A percentile compares a stretch with the other conserved stretches of the same genome.
phyloP scores from a whole-genome alignment of 2,797 vertebrate species.

The Dicrostonyx torquatus region DNA sequence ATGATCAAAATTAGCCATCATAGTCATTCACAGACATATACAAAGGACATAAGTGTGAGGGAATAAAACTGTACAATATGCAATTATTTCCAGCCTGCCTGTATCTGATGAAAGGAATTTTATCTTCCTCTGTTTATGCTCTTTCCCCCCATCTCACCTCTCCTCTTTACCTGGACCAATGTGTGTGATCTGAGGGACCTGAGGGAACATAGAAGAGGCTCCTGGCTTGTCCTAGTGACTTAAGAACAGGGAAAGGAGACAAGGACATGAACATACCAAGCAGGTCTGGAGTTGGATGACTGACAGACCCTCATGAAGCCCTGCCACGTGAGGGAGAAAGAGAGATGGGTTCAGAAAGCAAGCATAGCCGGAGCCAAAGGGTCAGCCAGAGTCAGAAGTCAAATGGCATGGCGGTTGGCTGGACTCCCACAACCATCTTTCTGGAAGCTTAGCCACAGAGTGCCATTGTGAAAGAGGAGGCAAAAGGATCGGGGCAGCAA shows the following conservation, averaged over 20 bases:
- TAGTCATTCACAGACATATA: background rate
- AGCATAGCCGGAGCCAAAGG: background rate
- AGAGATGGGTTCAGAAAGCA: background rate
- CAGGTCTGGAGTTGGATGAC: background rate
- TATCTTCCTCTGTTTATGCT: background rate
- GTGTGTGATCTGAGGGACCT: background rate
- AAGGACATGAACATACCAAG: background rate
- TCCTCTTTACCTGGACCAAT: background rate
- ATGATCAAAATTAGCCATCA: background rate
- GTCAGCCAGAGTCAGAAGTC: fast-evolving
- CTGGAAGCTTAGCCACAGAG: background rate
- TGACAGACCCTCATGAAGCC: background rate
- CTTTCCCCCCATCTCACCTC: background rate
- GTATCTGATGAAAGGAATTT: background rate
- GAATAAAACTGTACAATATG: fast-evolving
- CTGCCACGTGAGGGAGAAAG: background rate
- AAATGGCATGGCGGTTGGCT: fast-evolving
- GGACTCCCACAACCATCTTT: background rate
- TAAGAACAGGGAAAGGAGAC: background rate
- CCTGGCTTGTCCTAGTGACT: background rate
- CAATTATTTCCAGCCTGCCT: background rate
- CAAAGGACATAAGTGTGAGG: background rate
- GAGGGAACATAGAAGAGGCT: background rate
- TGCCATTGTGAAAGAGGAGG: background rate
- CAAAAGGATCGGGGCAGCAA: background rate